These are phyloP conservation scores for Epinephelus malabaricus DNA, from an alignment of 2,797 vertebrate species.

Conservation along the genomic window DNA sequence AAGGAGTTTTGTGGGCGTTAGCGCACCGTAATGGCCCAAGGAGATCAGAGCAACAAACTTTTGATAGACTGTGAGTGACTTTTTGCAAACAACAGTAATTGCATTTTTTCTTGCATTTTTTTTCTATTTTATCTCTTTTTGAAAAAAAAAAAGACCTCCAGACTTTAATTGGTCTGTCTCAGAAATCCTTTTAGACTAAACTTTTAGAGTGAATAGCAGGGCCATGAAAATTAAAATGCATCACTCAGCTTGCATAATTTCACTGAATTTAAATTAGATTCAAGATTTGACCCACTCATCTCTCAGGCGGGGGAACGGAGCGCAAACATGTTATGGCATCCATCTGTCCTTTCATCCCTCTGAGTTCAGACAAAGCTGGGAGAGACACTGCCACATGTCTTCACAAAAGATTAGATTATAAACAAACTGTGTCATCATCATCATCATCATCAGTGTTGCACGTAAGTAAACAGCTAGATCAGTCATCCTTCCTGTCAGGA, in stretches of 20 bases:
- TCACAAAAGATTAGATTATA: constrained; percentile 37
- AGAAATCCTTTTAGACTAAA: constrained; percentile 20
- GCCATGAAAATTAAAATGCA: neutral
- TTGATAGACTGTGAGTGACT: neutral
- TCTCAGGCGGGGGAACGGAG: neutral
- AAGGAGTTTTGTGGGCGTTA: neutral
- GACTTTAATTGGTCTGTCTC: neutral
- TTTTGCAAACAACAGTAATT: constrained; percentile 10
- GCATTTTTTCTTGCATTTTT: neutral
- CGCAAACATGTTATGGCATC: constrained; percentile 23
- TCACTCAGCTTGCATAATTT: constrained; percentile 25
- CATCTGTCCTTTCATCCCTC: constrained; percentile 50
- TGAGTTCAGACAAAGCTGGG: constrained; percentile 33
- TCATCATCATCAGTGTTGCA: constrained; percentile 3
- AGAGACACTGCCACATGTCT: constrained; percentile 46
- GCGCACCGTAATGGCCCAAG: neutral
- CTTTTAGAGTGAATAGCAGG: neutral
- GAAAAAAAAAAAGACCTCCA: neutral
- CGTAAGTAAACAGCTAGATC: constrained; percentile 20
- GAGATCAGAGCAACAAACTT: constrained; percentile 23
- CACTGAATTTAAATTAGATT: constrained; percentile 30
- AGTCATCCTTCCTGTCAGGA: constrained; percentile 4
- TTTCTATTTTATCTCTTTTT: neutral
- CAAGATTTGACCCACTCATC: constrained; percentile 30
- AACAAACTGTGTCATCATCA: constrained; percentile 20